Conservation (phyloP, 2,113 vertebrate species). For the Chamaetylas fuelleborni region DNA sequence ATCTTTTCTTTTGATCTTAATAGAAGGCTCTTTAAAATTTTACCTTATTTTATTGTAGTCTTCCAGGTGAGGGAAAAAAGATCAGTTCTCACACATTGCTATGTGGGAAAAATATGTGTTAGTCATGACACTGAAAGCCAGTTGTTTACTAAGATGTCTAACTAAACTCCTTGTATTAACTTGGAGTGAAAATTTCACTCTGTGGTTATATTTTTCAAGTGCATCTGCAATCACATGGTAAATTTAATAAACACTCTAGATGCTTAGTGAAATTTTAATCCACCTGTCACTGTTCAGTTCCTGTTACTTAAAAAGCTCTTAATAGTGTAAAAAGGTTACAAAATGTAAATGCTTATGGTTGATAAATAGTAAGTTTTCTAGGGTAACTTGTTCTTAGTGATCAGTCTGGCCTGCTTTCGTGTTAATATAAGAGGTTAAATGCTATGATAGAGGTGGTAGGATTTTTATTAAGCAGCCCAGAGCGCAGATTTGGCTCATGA, state of each 20-base stretch:
- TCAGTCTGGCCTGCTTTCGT: not conserved
- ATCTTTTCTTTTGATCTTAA: not conserved
- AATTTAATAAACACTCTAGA: not conserved
- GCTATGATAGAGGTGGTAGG: not conserved
- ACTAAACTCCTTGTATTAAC: not conserved
- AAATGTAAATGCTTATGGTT: not conserved
- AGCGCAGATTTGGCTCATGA: not conserved
- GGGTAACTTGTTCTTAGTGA: not conserved
- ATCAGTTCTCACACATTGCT: not conserved
- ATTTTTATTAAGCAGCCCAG: constrained; percentile 20
- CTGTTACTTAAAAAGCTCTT: not conserved
- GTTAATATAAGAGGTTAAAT: constrained; percentile 6
- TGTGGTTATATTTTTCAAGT: not conserved
- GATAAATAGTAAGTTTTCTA: not conserved
- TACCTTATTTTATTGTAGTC: not conserved
- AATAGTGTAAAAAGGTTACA: not conserved
- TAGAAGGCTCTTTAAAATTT: not conserved
- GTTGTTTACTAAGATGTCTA: not conserved
- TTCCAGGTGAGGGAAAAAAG: not conserved
- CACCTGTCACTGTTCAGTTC: not conserved
- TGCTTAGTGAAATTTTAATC: not conserved
- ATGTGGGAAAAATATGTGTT: fast-evolving
- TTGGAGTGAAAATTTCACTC: not conserved
- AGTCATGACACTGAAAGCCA: not conserved
- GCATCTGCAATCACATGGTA: not conserved